Percentiles rank a stretch among this genome's conserved stretches.
These are phyloP conservation scores for Galagoides demidoff DNA, from an alignment of 2,797 vertebrate species.

Conservation along the genomic window DNA sequence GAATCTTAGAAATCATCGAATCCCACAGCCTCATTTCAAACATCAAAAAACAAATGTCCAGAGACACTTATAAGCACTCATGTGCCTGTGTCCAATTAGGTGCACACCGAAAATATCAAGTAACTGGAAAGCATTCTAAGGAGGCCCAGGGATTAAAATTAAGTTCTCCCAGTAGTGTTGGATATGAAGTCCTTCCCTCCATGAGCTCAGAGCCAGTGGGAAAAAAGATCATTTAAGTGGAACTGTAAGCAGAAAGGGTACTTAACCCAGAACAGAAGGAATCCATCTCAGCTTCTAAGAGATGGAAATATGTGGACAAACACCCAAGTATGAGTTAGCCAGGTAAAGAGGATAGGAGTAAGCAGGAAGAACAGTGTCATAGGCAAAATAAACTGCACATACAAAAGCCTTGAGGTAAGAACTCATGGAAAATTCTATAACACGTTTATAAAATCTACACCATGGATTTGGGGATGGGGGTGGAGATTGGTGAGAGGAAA, in stretches of 20 bases:
- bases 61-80: neutral
- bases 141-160: neutral
- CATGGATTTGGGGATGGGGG: neutral
- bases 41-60: neutral
- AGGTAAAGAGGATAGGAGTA: neutral
- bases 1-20: neutral
- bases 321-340: neutral
- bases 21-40: neutral
- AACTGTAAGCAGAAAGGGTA: neutral
- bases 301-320: neutral
- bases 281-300: neutral
- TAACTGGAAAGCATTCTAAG: neutral
- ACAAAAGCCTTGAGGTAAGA: neutral
- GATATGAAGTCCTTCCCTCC: neutral
- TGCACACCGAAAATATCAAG: neutral
- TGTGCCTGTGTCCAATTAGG: neutral
- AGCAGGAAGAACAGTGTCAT: accelerated
- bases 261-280: neutral
- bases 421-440: neutral
- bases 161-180: neutral
- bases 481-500: neutral
- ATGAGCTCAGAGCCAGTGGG: neutral
- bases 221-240: neutral
- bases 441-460: neutral
- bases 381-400: neutral